Evolutionary conservation across 2,797 vertebrate species (phyloP).

Genomic region (Hippopotamyrus pictus): DNA sequence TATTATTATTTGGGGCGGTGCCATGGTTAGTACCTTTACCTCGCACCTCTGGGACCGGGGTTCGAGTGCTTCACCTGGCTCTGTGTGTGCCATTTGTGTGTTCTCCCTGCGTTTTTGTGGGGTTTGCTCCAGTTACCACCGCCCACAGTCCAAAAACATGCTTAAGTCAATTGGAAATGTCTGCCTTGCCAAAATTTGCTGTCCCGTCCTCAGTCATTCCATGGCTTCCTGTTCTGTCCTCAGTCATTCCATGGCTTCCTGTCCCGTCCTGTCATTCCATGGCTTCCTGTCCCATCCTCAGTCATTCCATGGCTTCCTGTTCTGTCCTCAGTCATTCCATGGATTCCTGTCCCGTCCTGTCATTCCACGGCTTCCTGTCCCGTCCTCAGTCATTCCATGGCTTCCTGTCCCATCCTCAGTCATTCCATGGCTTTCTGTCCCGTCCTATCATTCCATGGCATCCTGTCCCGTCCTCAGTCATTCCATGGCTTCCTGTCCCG

Average conservation of each 20-base stretch:
- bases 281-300: too few species aligned
- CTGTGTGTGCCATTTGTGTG: neutral
- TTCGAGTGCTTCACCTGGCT: neutral
- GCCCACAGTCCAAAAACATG: neutral
- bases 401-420: too few species aligned
- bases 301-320: neutral
- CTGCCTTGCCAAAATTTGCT: neutral
- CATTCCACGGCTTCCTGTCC: neutral
- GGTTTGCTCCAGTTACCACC: neutral
- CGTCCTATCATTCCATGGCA: too few species aligned
- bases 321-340: neutral
- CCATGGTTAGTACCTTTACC: neutral
- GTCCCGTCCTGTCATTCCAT: too few species aligned
- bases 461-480: neutral
- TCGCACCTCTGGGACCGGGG: neutral
- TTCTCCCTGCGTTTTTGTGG: neutral
- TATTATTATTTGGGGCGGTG: neutral
- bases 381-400: too few species aligned
- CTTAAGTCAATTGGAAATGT: neutral
- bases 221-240: too few species aligned
- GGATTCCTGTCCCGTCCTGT: too few species aligned
- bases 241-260: too few species aligned
- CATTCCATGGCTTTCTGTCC: too few species aligned
- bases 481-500: neutral
- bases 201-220: neutral